Evolutionary conservation across 2,797 vertebrate species (phyloP), one percentile per base, ranked within the genome.

Genomic region (Astyanax mexicanus): DNA sequence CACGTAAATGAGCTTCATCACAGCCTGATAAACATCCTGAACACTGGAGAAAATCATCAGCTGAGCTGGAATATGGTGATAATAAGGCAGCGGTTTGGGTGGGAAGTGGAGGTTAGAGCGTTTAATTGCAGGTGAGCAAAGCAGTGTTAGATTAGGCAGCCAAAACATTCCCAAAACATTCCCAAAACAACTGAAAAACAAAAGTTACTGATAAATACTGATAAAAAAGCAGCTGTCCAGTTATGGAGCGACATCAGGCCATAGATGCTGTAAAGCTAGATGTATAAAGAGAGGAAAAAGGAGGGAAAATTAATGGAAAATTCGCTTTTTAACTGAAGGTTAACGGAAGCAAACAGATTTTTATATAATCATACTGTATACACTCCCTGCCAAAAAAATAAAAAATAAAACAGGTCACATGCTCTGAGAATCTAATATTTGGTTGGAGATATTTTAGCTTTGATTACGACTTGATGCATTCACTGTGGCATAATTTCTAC

Each of bases 211-310:
- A n/a, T n/a, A 8, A 60, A 60, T 17, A 40, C 37, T 57, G 52
- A 69, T n/a, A n/a, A n/a, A n/a, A 29, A 69, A 75, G 72, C 72
- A 75, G 67, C 29, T 66, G 10, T 65, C 51, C 72, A 75, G 72
- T 67, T 66, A 75, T 69, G 45, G 72, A 51, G 40, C 62, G 37
- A 27, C 49, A 27, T 69, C 42, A 37, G 40, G 51, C 15, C 72
- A 70, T 55, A 79, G 72, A 71, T 61, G 64, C 67, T 40, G 42
- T 38, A 11, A 75, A 69, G 68, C 42, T 65, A 27, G 27, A 61
- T 13, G 38, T 37, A 45, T 35, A 60, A n/a, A 62, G 11, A 52
- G 45, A 29, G 21, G 35, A 15, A 62, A 10, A 23, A 51, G n/a
- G n/a, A 25, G 47, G 19, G 35, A 52, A 35, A 65, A 44, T 52